Conservation (phyloP, 1,140 invertebrate species). For the Cyclina sinensis region DNA sequence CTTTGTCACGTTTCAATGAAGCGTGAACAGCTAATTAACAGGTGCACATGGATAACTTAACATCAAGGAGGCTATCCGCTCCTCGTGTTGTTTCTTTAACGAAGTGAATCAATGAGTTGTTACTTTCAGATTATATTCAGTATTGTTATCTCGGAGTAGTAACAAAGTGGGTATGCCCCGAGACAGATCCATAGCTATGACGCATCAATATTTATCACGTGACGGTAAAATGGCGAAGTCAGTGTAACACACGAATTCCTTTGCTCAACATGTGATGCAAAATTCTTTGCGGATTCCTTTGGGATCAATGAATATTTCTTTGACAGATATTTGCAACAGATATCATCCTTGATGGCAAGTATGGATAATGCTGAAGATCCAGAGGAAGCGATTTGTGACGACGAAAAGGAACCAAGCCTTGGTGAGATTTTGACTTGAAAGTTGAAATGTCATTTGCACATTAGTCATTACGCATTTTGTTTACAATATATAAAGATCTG, state of each 20-base stretch:
- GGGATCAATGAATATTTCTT: background rate
- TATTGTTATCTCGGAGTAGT: too few relatives aligned
- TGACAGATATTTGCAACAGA: conserved; percentile 20
- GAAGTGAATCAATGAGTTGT: too few relatives aligned
- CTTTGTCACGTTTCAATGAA: conserved; percentile 26
- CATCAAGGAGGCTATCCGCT: too few relatives aligned
- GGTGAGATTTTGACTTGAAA: background rate
- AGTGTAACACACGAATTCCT: conserved; percentile 13
- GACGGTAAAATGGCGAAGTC: conserved; percentile 61
- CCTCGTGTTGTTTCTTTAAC: too few relatives aligned
- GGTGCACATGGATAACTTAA: background rate
- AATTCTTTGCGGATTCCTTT: background rate
- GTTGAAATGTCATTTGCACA: background rate
- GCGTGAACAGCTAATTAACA: conserved; percentile 36
- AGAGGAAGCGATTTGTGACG: conserved; percentile 5
- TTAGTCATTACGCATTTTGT: conserved; percentile 50
- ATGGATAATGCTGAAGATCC: conserved; percentile 41
- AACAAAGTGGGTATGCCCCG: background rate
- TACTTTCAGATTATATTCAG: too few relatives aligned
- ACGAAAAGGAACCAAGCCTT: conserved; percentile 35
- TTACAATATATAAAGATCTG: conserved; percentile 14
- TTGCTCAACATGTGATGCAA: conserved; percentile 65
- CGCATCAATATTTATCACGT: conserved; percentile 52
- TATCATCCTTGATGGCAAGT: background rate
- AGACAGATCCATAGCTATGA: conserved; percentile 48